Base-by-base conservation (phyloP, 1,140 invertebrate species). In the Lasioglossum baleicum region DNA sequence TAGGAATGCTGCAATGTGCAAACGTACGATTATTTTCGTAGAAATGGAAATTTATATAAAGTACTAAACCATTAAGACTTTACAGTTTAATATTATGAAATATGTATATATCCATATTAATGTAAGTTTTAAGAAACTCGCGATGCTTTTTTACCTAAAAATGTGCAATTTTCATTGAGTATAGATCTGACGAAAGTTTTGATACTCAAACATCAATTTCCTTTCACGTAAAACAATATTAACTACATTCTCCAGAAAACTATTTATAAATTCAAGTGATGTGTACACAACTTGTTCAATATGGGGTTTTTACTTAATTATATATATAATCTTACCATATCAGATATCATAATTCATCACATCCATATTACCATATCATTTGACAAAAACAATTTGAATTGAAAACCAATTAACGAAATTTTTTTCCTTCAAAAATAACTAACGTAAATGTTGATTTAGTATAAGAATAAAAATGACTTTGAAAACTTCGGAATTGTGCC, bases 381-480 rank as follows among this genome's bases (percentile, higher is more conserved):
- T 20, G 15, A 7, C 48, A 35, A 35, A 26, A 31, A 61, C 10
- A 22, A 61, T 13, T 48, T 11, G 44, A 11, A 48, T 48, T 48
- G 44, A 48, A 48, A 48, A 48, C 13, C 13, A 48, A 48, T 13
- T 31, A 11, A 69, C 17, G 4, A 40, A n/a, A 7, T 4, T 22
- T n/a, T 42, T 70, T 58, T n/a, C 0, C 20, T 68, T 35, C n/a
- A 56, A 15, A 56, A 70, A 35, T 40, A 56, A 40, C 0, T 31
- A n/a, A 70, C 8, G 31, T 42, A 42, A 61, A 61, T 61, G 3
- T 13, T 61, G 58, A 17, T 44, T 44, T 44, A 63, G 60, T 11
- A 48, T 48, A 35, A 72, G 42, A 44, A 72, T 58, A 58, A 70
- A 42, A 42, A 72, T 60, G n/a, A 42, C 15, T 60, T 44, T 72